A percentile compares a stretch with the other conserved stretches of the same genome.
Conservation (phyloP, 2,797 vertebrate genomes). For the Danio jaintianensis region DNA sequence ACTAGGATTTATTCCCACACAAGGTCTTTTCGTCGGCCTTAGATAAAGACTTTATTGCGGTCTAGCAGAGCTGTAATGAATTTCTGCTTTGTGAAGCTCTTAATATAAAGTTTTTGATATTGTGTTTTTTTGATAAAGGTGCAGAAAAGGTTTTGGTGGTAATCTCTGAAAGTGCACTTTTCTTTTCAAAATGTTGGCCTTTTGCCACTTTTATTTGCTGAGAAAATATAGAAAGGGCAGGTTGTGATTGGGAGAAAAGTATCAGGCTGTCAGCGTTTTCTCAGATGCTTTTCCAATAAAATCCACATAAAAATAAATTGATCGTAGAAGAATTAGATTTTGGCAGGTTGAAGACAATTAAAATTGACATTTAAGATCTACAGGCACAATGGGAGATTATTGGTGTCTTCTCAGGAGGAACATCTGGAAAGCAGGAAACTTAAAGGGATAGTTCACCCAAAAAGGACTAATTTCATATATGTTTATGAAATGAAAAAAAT, state of each 20-base stretch:
- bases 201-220: slow-evolving; percentile 14
- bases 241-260: background rate
- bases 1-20: slow-evolving; percentile 5
- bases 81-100: slow-evolving; percentile 32
- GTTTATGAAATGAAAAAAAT: too few relatives aligned
- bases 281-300: background rate
- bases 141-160: slow-evolving; percentile 25
- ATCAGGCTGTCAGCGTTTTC: background rate
- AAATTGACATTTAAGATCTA: background rate
- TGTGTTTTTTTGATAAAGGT: slow-evolving; percentile 18
- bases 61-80: slow-evolving; percentile 4
- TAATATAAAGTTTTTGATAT: slow-evolving; percentile 25
- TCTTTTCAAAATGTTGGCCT: background rate
- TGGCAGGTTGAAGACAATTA: background rate
- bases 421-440: background rate
- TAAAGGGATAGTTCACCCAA: background rate
- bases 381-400: background rate
- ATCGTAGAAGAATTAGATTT: background rate
- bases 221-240: background rate
- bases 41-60: background rate
- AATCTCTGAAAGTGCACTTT: slow-evolving; percentile 28
- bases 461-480: too few relatives aligned
- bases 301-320: background rate
- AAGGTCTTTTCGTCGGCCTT: slow-evolving; percentile 29
- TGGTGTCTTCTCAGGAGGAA: background rate